phyloP scores from a whole-genome alignment of 2,888 invertebrate genomes.

The Melanostoma scalare region DNA sequence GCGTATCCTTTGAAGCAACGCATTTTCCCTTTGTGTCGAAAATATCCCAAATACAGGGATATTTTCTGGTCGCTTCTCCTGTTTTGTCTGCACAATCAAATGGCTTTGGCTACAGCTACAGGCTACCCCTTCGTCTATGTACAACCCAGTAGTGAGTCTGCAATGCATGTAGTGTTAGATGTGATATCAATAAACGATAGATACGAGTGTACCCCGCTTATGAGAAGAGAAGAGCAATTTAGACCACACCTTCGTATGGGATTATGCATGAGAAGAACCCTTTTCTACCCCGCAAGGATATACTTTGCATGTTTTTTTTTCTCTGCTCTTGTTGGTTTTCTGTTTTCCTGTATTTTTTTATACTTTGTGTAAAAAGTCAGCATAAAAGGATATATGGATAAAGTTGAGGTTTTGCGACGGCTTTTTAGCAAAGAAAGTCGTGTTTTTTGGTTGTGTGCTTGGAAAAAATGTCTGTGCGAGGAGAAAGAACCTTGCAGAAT shows the following conservation, averaged over 20 bases:
- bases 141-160: constrained; percentile 33
- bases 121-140: constrained; percentile 46
- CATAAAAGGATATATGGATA: constrained; percentile 24
- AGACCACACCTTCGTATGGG: constrained; percentile 72
- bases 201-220: constrained; percentile 43
- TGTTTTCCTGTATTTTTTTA: constrained; percentile 5
- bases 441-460: constrained; percentile 8
- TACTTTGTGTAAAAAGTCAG: not conserved
- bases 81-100: constrained; percentile 57
- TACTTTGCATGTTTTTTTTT: constrained; percentile 41
- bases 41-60: constrained; percentile 67
- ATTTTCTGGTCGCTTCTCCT: constrained; percentile 33
- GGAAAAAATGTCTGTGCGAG: constrained; percentile 7
- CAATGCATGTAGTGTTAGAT: constrained; percentile 65
- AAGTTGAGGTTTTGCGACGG: constrained; percentile 60
- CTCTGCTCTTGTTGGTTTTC: constrained; percentile 9
- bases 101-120: no score
- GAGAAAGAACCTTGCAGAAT: constrained; percentile 55
- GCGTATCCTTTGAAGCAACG: constrained; percentile 12
- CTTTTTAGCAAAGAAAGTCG: constrained; percentile 53
- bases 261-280: constrained; percentile 65
- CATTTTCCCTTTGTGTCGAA: not conserved
- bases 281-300: constrained; percentile 49
- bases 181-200: constrained; percentile 62
- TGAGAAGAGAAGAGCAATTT: constrained; percentile 65